A percentile compares a stretch with the other conserved stretches of the same genome.
These are phyloP conservation scores for Quadroppia sp. DNA, from an alignment of 2,888 invertebrate species.

Conservation along the genomic window DNA sequence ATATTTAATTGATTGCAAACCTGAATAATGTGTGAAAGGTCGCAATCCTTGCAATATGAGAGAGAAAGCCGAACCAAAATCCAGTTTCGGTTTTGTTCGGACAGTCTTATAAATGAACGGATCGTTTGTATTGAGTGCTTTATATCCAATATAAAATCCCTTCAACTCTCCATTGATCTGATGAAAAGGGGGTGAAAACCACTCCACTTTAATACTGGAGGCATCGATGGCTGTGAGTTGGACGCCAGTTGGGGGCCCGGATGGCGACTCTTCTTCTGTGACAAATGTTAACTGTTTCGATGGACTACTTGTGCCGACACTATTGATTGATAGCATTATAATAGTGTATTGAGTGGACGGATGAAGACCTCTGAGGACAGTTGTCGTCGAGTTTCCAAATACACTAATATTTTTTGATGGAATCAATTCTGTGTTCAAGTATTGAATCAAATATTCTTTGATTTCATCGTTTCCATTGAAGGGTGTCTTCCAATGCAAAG, in stretches of 20 bases:
- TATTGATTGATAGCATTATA: constrained; percentile 52
- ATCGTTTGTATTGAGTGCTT: constrained; percentile 51
- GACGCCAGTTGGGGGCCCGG: constrained; percentile 30
- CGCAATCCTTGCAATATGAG: constrained; percentile 26
- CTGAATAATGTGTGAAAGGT: constrained; percentile 37
- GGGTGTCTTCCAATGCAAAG: constrained; percentile 52
- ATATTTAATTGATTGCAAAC: not conserved
- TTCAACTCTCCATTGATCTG: constrained; percentile 53
- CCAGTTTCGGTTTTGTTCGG: constrained; percentile 47
- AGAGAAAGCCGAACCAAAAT: constrained; percentile 20
- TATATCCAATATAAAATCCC: constrained; percentile 55
- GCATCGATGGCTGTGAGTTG: constrained; percentile 26
- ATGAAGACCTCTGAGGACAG: constrained; percentile 48
- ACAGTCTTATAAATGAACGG: constrained; percentile 53
- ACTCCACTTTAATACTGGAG: constrained; percentile 18
- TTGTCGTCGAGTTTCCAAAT: constrained; percentile 47
- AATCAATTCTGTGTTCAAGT: constrained; percentile 47
- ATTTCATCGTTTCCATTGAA: constrained; percentile 54
- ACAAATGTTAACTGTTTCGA: constrained; percentile 50
- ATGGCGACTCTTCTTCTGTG: constrained; percentile 51
- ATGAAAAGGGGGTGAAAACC: constrained; percentile 50
- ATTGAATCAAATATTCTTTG: constrained; percentile 52
- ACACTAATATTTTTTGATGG: constrained; percentile 50
- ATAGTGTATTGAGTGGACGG: constrained; percentile 53
- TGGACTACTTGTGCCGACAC: constrained; percentile 52